Base-by-base conservation (phyloP, 30 jellyfish, hydroid and myxozoan genomes). In the Calvadosia cruxmelitensis region DNA sequence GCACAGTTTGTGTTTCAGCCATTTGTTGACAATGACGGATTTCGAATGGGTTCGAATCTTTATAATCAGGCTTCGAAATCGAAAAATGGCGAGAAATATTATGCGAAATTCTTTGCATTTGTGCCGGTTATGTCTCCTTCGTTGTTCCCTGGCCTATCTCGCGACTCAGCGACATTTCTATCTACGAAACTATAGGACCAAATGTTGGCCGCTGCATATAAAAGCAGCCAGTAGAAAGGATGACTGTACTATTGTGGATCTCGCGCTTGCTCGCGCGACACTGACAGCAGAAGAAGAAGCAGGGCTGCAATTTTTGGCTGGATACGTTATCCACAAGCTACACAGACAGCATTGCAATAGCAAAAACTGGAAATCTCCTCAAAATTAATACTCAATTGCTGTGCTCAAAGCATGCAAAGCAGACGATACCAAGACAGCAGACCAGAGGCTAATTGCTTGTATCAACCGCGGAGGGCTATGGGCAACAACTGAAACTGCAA, bases 111-210 rank as follows among this genome's bases (percentile, higher is more conserved):
- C 25, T 29, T 27, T 29, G 73, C 65, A 3, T 64, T 27, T 24
- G 63, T 64, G 10, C 66, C 49, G 20, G 1, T 66, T 34, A 67
- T 34, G 34, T 65, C 77, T 31, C 31, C 27, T 27, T 27, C 26
- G 49, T 32, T 27, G 20, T 67, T 67, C 34, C 77, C 77, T n/a
- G 66, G 34, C 27, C 66, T 67, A 34, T 65, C 66, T 7, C 36
- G 77, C 36, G 27, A 67, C 66, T 23, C 66, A 23, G 77, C 77
- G 49, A 67, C 77, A 34, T 67, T 67, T 5, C 29, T 67, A 3
- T n/a, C 66, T 67, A 1, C 67, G 28, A 67, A 35, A 28, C 16
- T 67, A 35, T 65, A 65, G 49, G 77, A 67, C 49, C 67, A 33
- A n/a, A 3, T 67, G 36, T 23, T 67, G 31, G 77, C 77, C 49